These are phyloP conservation scores for Hemitrygon akajei DNA, from an alignment of 2,797 vertebrate species.

Conservation along the genomic window DNA sequence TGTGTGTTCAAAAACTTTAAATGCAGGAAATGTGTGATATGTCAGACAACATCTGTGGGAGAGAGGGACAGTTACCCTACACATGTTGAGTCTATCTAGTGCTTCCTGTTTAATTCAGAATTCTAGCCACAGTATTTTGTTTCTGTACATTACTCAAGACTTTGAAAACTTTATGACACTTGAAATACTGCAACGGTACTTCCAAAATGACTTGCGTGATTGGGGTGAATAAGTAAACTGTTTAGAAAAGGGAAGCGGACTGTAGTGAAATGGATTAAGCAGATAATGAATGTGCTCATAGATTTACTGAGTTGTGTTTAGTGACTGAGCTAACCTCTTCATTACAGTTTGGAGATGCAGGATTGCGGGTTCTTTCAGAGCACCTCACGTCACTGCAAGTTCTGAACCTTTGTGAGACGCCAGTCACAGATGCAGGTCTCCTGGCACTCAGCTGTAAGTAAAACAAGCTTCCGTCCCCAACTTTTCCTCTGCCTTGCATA, in stretches of 20 bases:
- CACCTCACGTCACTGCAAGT: constrained; percentile 96
- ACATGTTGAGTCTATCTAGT: too few relatives aligned
- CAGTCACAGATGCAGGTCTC: constrained; percentile 87
- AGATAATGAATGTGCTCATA: not conserved
- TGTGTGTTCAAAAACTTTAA: too few relatives aligned
- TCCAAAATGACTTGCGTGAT: not conserved
- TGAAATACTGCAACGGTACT: not conserved
- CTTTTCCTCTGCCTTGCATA: not conserved
- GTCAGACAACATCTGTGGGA: too few relatives aligned
- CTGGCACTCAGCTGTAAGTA: constrained; percentile 93
- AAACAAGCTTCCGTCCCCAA: fast-evolving
- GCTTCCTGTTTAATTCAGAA: too few relatives aligned
- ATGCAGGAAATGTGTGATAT: not conserved
- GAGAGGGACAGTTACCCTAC: too few relatives aligned
- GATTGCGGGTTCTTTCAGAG: constrained; percentile 87
- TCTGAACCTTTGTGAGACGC: constrained; percentile 95
- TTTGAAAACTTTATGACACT: not conserved
- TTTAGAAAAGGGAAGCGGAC: not conserved
- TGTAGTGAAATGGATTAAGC: not conserved
- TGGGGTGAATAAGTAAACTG: not conserved
- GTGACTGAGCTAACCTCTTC: not conserved
- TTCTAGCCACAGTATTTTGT: too few relatives aligned
- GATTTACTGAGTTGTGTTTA: not conserved
- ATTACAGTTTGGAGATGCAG: constrained; percentile 85
- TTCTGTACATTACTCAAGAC: too few relatives aligned